Base-by-base conservation (phyloP, 53 echinoderm and acorn worm species). In the Temnopleurus reevesii region DNA sequence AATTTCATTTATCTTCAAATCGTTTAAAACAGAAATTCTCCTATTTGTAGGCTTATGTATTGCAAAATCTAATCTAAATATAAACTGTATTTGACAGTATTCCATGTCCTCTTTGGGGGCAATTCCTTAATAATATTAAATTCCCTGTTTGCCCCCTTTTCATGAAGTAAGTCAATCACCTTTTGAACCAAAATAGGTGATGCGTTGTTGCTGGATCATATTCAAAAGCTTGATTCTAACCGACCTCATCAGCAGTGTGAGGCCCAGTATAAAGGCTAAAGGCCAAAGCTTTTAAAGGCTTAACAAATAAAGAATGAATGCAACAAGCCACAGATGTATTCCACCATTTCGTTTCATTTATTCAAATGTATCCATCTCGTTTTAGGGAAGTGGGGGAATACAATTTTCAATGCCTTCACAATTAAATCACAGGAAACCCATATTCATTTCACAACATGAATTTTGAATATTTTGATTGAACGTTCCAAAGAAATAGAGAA, bases 271-370 rank as follows among this genome's bases (percentile, higher is more conserved):
- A 83, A 55, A 17, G 80, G 56, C 56, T 41, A 85, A 46, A 85
- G 59, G 59, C 61, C 85, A 85, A 85, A 85, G 85, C 85, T 85
- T 85, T 85, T 85, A 85, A 85, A 59, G 85, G 85, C 85, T 85
- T 85, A 85, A 45, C 85, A 59, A 60, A 60, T 85, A 85, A 85
- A 26, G 44, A 43, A 45, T 59, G 71, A 71, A 71, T 43, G 36
- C 71, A 41, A 36, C 71, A 18, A 71, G 41, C 71, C 71, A 71
- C 71, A 71, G 71, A 43, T 41, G 8, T 71, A 38, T 71, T 71
- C 23, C 71, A 71, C 38, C 71, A 41, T 41, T 71, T 71, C 10
- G 21, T 71, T 71, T 21, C 41, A 41, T 71, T 71, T 41, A 71
- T 71, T 71, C 23, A 71, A 38, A 38, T 71, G 71, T 41, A 41